Conservation (phyloP, 2,113 vertebrate genomes). For the Thalassarche chlororhynchos region DNA sequence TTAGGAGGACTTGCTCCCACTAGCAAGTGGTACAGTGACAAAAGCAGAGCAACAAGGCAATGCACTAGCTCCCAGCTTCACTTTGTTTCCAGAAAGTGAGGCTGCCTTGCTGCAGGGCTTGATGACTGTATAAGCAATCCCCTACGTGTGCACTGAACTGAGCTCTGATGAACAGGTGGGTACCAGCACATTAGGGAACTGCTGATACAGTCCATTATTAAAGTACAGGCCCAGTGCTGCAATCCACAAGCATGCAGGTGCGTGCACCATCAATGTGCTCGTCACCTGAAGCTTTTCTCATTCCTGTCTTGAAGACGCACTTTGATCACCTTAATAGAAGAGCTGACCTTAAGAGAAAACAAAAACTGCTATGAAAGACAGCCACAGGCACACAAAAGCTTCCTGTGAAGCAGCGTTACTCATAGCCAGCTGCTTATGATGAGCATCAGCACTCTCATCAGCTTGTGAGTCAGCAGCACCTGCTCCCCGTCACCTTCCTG, state of each 20-base stretch:
- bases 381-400: not conserved
- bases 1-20: not conserved
- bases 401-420: not conserved
- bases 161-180: not conserved
- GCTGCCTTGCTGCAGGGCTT: not conserved
- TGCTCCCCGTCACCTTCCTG: slow-evolving; percentile 43
- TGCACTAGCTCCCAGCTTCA: not conserved
- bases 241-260: not conserved
- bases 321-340: slow-evolving; percentile 3
- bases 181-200: not conserved
- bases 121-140: not conserved
- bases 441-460: slow-evolving; percentile 1
- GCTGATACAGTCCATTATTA: not conserved
- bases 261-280: rapidly evolving
- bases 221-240: not conserved
- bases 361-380: not conserved
- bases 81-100: not conserved
- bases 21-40: not conserved
- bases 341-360: slow-evolving; percentile 3
- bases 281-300: not conserved
- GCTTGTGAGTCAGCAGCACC: slow-evolving; percentile 53
- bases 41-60: not conserved
- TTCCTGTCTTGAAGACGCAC: not conserved
- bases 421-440: slow-evolving; percentile 36
- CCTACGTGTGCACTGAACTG: not conserved